These are phyloP conservation scores for Melieria omissa DNA, from an alignment of 2,888 invertebrate genomes.

Conservation along the genomic window DNA sequence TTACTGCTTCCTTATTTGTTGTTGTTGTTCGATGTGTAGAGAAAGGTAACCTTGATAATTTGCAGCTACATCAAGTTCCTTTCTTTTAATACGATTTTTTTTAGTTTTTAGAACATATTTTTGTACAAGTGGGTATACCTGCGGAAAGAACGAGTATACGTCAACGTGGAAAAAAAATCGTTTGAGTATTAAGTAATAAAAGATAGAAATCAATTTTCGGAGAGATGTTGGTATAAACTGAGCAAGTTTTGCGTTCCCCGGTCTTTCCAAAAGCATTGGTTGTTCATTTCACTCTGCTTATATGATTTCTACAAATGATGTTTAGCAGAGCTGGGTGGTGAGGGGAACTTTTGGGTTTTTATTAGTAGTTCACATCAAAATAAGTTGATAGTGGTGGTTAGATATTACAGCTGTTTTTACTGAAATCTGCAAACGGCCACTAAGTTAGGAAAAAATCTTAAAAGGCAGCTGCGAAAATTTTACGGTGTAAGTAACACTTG, in stretches of 20 bases:
- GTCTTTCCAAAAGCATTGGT: too few species aligned
- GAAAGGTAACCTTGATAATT: conserved; percentile 25
- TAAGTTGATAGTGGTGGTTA: not conserved
- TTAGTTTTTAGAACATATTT: too few species aligned
- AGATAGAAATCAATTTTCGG: too few species aligned
- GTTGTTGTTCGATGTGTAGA: conserved; percentile 9
- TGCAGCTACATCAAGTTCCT: not conserved
- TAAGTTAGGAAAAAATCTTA: not conserved
- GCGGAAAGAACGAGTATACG: too few species aligned
- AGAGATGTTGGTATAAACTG: too few species aligned
- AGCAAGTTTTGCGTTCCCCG: too few species aligned
- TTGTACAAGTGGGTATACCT: too few species aligned
- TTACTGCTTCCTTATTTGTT: not conserved
- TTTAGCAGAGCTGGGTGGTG: too few species aligned
- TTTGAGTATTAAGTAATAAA: too few species aligned
- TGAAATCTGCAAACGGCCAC: conserved; percentile 9
- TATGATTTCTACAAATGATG: too few species aligned
- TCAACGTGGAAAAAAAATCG: too few species aligned
- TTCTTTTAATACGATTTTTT: not conserved
- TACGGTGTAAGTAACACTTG: conserved; percentile 7
- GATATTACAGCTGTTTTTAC: conserved; percentile 17
- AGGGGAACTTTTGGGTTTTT: not conserved
- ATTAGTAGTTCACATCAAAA: not conserved
- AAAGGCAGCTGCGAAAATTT: not conserved
- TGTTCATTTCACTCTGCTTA: too few species aligned